Evolutionary conservation across 2,797 vertebrate species (phyloP).

Genomic region (Hippocampus kuda): DNA sequence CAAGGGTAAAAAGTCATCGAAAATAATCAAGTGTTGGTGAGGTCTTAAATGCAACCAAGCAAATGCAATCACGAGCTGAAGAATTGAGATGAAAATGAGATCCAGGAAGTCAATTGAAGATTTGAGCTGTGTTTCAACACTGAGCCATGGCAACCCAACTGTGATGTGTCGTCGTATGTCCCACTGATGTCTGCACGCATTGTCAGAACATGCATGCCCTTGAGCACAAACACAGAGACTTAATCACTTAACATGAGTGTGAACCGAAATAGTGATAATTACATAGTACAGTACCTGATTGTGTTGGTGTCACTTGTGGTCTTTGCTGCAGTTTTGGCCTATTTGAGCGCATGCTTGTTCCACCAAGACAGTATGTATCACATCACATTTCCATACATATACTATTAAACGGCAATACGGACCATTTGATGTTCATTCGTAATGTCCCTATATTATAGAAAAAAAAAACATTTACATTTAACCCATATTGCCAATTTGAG

Average conservation of each 20-base stretch:
- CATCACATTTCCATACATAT: background rate
- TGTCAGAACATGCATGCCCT: conserved; percentile 3
- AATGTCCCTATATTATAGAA: background rate
- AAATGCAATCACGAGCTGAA: conserved; percentile 1
- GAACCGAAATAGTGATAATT: conserved; percentile 19
- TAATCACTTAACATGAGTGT: background rate
- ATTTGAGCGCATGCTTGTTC: background rate
- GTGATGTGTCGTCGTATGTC: conserved; percentile 21
- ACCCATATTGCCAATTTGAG: background rate
- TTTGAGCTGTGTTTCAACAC: conserved; percentile 23
- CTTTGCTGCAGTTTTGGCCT: background rate
- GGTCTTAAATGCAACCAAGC: background rate
- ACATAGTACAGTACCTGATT: background rate
- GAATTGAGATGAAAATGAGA: conserved; percentile 24
- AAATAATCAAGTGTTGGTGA: background rate
- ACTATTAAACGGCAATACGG: background rate
- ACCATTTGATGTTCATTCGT: background rate
- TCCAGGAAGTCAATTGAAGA: conserved; percentile 27
- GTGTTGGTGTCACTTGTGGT: background rate
- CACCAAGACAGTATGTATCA: background rate
- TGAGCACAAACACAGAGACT: conserved; percentile 1
- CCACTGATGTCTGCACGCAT: conserved; percentile 16
- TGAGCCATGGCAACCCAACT: conserved; percentile 39
- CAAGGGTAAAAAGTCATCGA: too few species aligned
- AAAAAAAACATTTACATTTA: background rate